Conservation (phyloP, 2,797 vertebrate genomes). For the Hylomyscus alleni region DNA sequence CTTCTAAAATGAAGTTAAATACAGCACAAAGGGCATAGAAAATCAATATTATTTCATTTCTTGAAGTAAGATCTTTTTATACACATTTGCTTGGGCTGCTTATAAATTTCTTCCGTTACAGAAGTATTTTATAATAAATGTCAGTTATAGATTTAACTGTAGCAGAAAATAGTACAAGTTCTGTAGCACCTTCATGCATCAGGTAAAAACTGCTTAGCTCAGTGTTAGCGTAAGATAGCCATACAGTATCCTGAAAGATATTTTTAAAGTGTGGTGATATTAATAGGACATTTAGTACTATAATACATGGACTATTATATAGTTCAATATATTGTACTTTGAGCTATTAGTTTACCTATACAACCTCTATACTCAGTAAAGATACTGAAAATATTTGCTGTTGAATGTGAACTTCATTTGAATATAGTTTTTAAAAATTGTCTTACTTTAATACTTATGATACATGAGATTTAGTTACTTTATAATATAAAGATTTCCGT, state of each 20-base stretch:
- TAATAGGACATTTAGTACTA: slow-evolving; percentile 11
- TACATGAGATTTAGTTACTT: slow-evolving; percentile 57
- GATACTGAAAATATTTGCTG: slow-evolving; percentile 60
- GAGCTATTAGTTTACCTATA: slow-evolving; percentile 37
- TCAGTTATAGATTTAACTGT: slow-evolving; percentile 89
- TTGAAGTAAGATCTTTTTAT: slow-evolving; percentile 85
- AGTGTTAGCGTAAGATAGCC: slow-evolving; percentile 78
- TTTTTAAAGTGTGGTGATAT: slow-evolving; percentile 67
- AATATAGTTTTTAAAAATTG: slow-evolving; percentile 49
- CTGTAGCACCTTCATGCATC: slow-evolving; percentile 82
- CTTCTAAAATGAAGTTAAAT: slow-evolving; percentile 85
- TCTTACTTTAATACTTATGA: slow-evolving; percentile 51
- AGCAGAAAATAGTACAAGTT: slow-evolving; percentile 82
- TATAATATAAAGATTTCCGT: slow-evolving; percentile 47
- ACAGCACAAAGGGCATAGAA: slow-evolving; percentile 84
- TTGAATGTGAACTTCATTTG: slow-evolving; percentile 63
- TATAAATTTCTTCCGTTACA: slow-evolving; percentile 86
- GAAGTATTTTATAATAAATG: slow-evolving; percentile 87
- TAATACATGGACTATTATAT: slow-evolving; percentile 6
- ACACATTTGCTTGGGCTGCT: slow-evolving; percentile 86
- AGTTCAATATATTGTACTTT: slow-evolving; percentile 38
- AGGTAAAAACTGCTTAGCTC: slow-evolving; percentile 84
- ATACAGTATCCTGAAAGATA: slow-evolving; percentile 38
- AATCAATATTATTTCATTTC: slow-evolving; percentile 88
- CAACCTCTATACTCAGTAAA: slow-evolving; percentile 31